phyloP scores from a whole-genome alignment of 2,797 vertebrate genomes.

The Sebastolobus alascanus region DNA sequence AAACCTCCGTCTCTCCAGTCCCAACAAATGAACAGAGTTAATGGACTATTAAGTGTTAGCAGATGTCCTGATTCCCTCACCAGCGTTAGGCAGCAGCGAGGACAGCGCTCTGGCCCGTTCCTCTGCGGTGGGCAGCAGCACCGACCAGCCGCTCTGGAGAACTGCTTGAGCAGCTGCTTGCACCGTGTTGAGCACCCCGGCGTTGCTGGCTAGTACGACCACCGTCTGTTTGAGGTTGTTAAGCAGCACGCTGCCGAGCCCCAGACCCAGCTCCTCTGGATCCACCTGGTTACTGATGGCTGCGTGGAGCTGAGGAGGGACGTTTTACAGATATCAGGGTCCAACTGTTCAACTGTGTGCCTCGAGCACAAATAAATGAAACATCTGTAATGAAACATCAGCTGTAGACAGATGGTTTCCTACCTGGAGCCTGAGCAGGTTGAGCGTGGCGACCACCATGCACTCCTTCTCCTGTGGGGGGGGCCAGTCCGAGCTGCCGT shows the following conservation, averaged over 20 bases:
- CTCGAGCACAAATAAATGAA: no score
- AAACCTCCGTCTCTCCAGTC: neutral
- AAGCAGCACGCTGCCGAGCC: slow-evolving; percentile 92
- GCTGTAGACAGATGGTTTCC: neutral
- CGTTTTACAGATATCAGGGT: neutral
- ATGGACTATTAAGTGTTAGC: neutral
- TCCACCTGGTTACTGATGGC: slow-evolving; percentile 98
- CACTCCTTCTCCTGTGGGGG: slow-evolving; percentile 98
- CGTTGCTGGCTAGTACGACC: slow-evolving; percentile 95
- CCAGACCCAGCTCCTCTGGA: slow-evolving; percentile 94
- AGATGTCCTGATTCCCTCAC: slow-evolving; percentile 70
- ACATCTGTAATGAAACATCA: no score
- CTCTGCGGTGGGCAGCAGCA: slow-evolving; percentile 96
- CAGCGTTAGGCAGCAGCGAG: slow-evolving; percentile 94
- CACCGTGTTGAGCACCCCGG: slow-evolving; percentile 94
- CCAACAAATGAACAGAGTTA: neutral
- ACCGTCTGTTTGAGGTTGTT: slow-evolving; percentile 97
- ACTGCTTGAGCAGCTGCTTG: slow-evolving; percentile 96
- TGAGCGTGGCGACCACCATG: slow-evolving; percentile 95
- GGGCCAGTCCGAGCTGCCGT: slow-evolving; percentile 97
- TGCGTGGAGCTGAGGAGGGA: slow-evolving; percentile 90
- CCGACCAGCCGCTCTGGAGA: slow-evolving; percentile 97
- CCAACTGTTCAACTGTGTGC: no score
- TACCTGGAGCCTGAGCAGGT: slow-evolving; percentile 96
- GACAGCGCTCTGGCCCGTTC: slow-evolving; percentile 96